Evolutionary conservation across 2,113 vertebrate genomes (phyloP).

Genomic region (Prietella phreatophila): DNA sequence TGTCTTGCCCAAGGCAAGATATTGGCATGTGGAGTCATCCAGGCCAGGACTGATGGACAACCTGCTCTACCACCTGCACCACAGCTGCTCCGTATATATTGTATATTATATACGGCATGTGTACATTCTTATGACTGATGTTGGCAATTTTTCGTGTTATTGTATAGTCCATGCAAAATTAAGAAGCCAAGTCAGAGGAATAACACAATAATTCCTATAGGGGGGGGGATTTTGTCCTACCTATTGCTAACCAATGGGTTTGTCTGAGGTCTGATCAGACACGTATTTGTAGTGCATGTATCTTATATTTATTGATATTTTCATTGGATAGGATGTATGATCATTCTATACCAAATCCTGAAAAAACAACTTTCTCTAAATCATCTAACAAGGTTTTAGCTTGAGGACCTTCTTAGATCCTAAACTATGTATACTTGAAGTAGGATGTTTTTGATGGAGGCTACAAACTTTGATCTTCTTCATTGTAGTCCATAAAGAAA

Average conservation of each 20-base stretch:
- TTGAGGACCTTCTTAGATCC: background rate
- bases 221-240: background rate
- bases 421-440: background rate
- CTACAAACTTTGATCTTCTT: background rate
- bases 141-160: background rate
- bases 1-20: too few species aligned
- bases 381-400: background rate
- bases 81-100: too few species aligned
- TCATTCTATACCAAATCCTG: background rate
- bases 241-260: background rate
- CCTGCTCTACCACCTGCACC: too few species aligned
- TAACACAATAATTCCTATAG: too few species aligned
- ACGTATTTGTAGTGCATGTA: background rate
- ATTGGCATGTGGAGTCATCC: too few species aligned
- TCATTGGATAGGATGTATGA: background rate
- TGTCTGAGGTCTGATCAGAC: background rate
- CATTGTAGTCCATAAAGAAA: background rate
- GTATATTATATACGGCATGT: background rate
- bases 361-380: background rate
- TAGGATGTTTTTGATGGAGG: background rate
- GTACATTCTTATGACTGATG: background rate
- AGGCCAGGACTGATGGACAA: too few species aligned
- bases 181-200: background rate
- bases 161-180: background rate
- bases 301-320: slow-evolving; percentile 1